phyloP scores from a whole-genome alignment of 2,797 vertebrate species.

The Girardinus metallicus region DNA sequence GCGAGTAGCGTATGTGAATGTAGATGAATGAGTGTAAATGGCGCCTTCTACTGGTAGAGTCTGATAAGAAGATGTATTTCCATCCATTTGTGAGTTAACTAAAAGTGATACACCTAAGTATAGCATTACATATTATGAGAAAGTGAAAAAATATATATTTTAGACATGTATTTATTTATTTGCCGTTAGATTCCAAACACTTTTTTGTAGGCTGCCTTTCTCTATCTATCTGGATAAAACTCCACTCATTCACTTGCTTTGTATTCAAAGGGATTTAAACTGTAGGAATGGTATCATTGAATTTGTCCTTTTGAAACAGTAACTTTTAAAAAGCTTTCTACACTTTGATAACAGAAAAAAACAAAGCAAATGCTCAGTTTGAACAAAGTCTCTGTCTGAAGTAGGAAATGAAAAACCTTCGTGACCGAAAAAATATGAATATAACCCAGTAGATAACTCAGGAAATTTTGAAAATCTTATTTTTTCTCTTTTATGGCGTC shows the following conservation, averaged over 20 bases:
- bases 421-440: too few species aligned
- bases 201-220: background rate
- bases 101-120: background rate
- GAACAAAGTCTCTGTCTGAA: background rate
- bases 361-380: background rate
- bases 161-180: background rate
- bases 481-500: background rate
- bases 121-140: background rate
- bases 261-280: background rate
- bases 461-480: background rate
- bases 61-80: background rate
- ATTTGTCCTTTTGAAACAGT: background rate
- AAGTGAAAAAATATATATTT: background rate
- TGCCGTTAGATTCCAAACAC: background rate
- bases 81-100: background rate
- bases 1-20: background rate
- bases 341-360: background rate
- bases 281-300: background rate
- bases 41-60: slow-evolving; percentile 76
- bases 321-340: background rate
- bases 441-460: background rate
- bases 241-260: background rate
- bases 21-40: slow-evolving; percentile 32
- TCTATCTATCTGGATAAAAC: background rate
- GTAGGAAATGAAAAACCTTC: background rate